Base-by-base conservation (phyloP, 2,113 vertebrate genomes). In the Vidua macroura region DNA sequence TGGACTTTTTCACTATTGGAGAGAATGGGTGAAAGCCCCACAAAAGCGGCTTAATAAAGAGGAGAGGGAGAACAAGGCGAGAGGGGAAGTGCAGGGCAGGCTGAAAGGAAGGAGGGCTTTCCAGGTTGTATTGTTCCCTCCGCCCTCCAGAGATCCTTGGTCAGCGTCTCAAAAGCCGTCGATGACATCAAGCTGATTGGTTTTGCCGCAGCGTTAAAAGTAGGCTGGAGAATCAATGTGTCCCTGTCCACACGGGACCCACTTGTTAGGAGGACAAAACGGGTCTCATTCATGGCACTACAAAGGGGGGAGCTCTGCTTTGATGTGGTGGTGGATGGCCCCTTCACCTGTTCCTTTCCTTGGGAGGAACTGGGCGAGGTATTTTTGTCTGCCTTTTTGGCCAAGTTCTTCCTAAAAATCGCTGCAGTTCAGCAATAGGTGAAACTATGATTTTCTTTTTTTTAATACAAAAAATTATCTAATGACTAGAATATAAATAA, bases 11-110 rank as follows among this genome's bases (percentile, higher is more conserved):
- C 90, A 93, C 80, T 95, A 3, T 46, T 28, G 85, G 87, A 97
- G 81, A 97, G 96, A 95, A 96, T 51, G 86, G 86, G 81, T 82
- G 78, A 93, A 95, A 95, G 77, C 67, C 35, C 70, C 85, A 95
- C 95, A 96, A 97, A 97, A 93, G 93, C 68, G 1, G 91, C 69
- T 91, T 93, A 91, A 95, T 89, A 92, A 96, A 96, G 88, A 86
- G 56, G 51, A 90, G 80, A 92, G 43, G 60, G 80, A 81, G 87
- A 92, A 86, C 64, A 95, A 94, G 95, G 92, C 14, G 19, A 85
- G 86, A 92, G 90, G 94, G 92, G 94, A 93, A 91, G 92, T 25
- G 86, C 62, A 21, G 96, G 87, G 90, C 87, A 89, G 92, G 93
- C 93, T 94, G 92, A 94, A 96, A 95, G 94, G 90, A 93, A 88